These are phyloP conservation scores for Enteromius afrohamiltoni DNA, from an alignment of 2,797 vertebrate genomes.

Conservation along the genomic window DNA sequence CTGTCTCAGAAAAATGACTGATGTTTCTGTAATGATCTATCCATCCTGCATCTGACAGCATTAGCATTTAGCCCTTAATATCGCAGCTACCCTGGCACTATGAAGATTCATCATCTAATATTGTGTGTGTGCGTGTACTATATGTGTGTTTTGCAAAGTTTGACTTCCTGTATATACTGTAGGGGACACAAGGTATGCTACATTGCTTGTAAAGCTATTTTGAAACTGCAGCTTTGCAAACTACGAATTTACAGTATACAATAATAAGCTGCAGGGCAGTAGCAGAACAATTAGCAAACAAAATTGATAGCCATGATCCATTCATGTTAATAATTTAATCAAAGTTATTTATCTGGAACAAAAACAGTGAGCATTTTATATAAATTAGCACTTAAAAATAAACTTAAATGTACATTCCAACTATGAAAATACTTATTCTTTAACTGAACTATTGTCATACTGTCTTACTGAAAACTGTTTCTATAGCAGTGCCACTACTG, in stretches of 20 bases:
- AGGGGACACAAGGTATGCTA: neutral
- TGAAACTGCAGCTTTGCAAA: neutral
- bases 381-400: neutral
- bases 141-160: conserved; percentile 22
- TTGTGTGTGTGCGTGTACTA: neutral
- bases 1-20: conserved; percentile 49
- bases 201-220: neutral
- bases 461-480: neutral
- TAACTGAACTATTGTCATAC: neutral
- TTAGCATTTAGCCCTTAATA: conserved; percentile 51
- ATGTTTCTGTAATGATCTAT: conserved; percentile 52
- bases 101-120: conserved; percentile 47
- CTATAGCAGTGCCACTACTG: neutral
- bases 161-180: neutral
- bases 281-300: neutral
- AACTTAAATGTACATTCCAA: neutral
- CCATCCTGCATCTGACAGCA: conserved; percentile 50
- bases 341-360: neutral
- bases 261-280: neutral
- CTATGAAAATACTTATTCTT: neutral
- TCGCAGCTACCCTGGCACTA: conserved; percentile 32
- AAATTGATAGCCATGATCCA: neutral
- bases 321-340: neutral
- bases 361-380: neutral
- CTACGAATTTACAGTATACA: neutral